These are phyloP conservation scores for Thomomys bottae DNA, from an alignment of 2,113 vertebrate species.

Conservation along the genomic window DNA sequence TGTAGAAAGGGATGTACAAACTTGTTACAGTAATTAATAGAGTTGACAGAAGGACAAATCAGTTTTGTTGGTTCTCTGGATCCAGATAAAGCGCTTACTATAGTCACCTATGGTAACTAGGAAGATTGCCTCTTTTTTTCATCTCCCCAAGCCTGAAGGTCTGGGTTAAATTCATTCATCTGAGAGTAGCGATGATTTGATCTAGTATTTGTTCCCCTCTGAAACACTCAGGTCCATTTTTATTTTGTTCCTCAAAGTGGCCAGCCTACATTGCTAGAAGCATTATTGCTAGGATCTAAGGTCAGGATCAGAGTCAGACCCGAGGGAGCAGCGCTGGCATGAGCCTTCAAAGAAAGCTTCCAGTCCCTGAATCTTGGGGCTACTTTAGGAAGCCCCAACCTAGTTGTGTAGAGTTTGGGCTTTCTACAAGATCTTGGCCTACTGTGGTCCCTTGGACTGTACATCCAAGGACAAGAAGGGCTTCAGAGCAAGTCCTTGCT, in stretches of 20 bases:
- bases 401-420: background rate
- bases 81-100: background rate
- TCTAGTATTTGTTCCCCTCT: background rate
- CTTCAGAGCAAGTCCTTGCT: background rate
- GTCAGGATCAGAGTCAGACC: background rate
- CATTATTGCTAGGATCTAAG: background rate
- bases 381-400: background rate
- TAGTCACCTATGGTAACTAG: background rate
- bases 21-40: conserved; percentile 76
- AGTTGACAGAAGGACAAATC: conserved; percentile 81
- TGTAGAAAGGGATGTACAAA: conserved; percentile 82
- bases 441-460: background rate
- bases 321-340: too few species aligned
- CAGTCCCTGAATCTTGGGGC: background rate
- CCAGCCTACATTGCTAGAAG: background rate
- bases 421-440: background rate
- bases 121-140: background rate
- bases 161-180: background rate
- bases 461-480: background rate
- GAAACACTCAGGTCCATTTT: background rate
- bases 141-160: background rate
- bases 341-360: background rate
- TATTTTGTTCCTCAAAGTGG: background rate
- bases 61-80: conserved; percentile 60
- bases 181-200: background rate